A percentile compares a stretch with the other conserved stretches of the same genome.
Conservation (phyloP, 2,888 invertebrate genomes). For the Drosophila eohydei region DNA sequence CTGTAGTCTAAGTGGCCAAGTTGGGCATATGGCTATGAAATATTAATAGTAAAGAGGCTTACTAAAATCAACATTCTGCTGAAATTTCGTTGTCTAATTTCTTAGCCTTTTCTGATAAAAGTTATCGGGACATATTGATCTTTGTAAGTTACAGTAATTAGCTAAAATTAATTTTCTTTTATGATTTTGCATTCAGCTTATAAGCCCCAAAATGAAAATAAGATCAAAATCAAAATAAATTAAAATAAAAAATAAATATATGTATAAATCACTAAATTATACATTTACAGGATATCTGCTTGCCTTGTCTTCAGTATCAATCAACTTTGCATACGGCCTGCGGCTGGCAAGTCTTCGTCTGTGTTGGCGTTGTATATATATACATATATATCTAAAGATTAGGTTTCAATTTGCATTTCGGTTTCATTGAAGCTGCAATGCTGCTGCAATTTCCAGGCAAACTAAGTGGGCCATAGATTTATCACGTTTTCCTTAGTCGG, state of each 20-base stretch:
- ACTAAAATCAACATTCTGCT: neutral
- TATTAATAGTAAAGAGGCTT: neutral
- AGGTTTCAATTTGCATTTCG: slow-evolving; percentile 80
- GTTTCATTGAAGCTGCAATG: slow-evolving; percentile 69
- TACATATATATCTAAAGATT: slow-evolving; percentile 65
- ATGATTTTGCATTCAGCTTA: no score
- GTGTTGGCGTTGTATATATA: slow-evolving; percentile 21
- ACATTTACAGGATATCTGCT: neutral
- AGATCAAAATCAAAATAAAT: neutral
- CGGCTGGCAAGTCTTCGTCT: slow-evolving; percentile 5
- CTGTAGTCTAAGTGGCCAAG: neutral
- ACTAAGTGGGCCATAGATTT: slow-evolving; percentile 69
- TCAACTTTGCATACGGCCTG: neutral
- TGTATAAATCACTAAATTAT: neutral
- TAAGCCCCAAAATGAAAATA: no score
- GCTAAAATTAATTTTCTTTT: no score
- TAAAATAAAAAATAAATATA: neutral
- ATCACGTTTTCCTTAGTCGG: slow-evolving; percentile 75
- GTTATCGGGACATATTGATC: no score
- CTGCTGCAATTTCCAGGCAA: slow-evolving; percentile 61
- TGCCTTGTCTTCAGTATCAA: neutral
- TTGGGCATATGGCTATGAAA: neutral
- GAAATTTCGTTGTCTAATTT: neutral
- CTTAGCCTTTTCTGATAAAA: no score
- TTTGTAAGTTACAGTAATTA: no score